Percentiles rank a stretch among this genome's conserved stretches.
phyloP scores from a whole-genome alignment of 1,140 invertebrate genomes.

The Zaprionus camerounensis region DNA sequence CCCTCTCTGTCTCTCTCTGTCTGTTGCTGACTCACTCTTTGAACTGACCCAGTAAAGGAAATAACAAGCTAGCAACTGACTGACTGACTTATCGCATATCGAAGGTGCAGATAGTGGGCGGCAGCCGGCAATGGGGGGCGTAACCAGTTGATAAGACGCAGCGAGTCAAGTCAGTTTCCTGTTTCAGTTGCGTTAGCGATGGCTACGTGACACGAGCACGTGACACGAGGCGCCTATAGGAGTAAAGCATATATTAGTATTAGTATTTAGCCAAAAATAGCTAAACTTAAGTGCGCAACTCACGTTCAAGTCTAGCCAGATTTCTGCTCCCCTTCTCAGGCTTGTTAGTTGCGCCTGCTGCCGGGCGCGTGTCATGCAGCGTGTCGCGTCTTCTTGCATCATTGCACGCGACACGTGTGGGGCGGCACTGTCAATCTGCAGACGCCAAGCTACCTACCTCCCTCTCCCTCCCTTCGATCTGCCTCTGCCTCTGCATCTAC shows the following conservation, averaged over 20 bases:
- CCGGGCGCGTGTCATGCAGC: conserved; percentile 29
- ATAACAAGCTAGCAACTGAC: conserved; percentile 53
- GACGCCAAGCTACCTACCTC: not conserved
- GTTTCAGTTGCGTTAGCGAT: conserved; percentile 6
- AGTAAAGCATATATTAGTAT: no score
- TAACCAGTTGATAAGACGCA: conserved; percentile 20
- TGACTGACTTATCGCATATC: conserved; percentile 26
- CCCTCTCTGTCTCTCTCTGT: not conserved
- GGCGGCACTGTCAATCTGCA: conserved; percentile 38
- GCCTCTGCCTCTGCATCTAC: not conserved
- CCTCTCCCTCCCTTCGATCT: not conserved
- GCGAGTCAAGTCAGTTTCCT: conserved; percentile 29
- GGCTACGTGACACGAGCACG: not conserved
- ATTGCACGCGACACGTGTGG: conserved; percentile 69
- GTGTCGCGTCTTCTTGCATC: conserved; percentile 48
- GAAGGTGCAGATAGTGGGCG: conserved; percentile 1
- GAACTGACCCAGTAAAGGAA: conserved; percentile 45
- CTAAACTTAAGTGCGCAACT: no score
- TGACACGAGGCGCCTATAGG: no score
- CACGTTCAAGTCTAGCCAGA: not conserved
- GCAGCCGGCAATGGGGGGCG: not conserved
- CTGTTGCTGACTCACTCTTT: conserved; percentile 51
- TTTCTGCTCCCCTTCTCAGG: not conserved
- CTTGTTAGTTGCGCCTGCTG: conserved; percentile 10
- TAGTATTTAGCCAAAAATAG: no score